Evolutionary conservation across 1,140 invertebrate genomes (phyloP), one percentile per base, ranked within the genome.

Genomic region (Drosophila micromelanica): DNA sequence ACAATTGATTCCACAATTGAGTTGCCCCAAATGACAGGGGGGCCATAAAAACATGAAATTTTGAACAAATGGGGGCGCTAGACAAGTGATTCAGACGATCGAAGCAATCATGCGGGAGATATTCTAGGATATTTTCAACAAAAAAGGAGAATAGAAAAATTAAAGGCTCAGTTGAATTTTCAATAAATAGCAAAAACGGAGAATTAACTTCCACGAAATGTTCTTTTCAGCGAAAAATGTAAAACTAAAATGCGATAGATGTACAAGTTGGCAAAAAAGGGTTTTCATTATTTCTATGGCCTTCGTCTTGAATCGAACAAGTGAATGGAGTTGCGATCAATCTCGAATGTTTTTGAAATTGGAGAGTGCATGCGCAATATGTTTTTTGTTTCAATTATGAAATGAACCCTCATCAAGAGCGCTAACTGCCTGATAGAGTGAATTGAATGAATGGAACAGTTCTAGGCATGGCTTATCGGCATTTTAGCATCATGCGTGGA

Each of bases 161-260:
- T 45, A 45, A 65, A 40, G 20, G 20, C 17, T 40, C 2, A 13
- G 45, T 35, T 69, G 12, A 35, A 40, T 73, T 73, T 40, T 62
- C 35, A 76, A 81, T 78, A 86, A 86, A 86, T 78, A 75, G 81
- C 81, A 45, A 87, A 81, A 51, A 68, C 35, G 30, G n/a, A 55
- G 72, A 81, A 87, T 77, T 87, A 87, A 78, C 82, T 86, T 86
- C 82, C 67, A 76, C 71, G 82, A 86, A 87, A 59, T 70, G 59
- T 60, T 73, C 70, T 73, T 68, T 73, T 73, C 70, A 72, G 27
- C 37, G 13, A 9, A 43, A 43, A 45, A 46, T 57, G 23, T 12
- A 27, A 63, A 73, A 65, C 15, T 11, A 73, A 35, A 60, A 61
- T 40, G 40, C 32, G 17, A 9, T 59, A n/a, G 43, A 64, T 45